Evolutionary conservation across 1,140 invertebrate genomes (phyloP).

Genomic region (Frieseomelitta varia): DNA sequence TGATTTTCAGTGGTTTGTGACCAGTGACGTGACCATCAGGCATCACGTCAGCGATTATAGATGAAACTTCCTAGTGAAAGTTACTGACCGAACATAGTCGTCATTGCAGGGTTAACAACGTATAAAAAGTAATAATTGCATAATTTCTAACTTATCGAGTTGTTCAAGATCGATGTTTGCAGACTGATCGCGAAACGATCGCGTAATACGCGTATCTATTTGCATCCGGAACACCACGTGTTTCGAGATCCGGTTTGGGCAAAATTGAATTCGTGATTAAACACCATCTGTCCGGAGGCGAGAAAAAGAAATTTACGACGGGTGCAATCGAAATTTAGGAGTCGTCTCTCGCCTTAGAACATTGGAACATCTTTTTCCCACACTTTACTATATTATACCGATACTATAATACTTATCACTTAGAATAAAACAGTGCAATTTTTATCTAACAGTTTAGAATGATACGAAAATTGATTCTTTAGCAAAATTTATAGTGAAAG

Average conservation of each 20-base stretch:
- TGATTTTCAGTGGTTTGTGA: no score
- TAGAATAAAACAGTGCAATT: no score
- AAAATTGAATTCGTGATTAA: conserved; percentile 48
- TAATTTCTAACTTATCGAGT: not conserved
- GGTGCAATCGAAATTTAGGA: conserved; percentile 13
- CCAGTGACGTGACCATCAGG: no score
- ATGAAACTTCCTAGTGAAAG: no score
- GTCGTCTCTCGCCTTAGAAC: not conserved
- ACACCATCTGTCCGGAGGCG: conserved; percentile 49
- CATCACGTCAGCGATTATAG: no score
- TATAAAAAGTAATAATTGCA: not conserved
- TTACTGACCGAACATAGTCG: no score
- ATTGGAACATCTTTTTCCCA: not conserved
- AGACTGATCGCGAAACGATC: not conserved
- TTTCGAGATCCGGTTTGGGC: conserved; percentile 56
- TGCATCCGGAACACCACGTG: conserved; percentile 51
- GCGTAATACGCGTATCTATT: not conserved
- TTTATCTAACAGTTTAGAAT: no score
- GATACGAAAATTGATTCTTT: no score
- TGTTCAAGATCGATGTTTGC: not conserved
- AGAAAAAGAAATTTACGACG: conserved; percentile 38
- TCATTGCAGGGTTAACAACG: not conserved
- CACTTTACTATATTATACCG: not conserved
- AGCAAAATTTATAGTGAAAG: no score
- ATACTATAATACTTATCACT: not conserved